Percentiles rank a stretch among this genome's conserved stretches.
phyloP scores from a whole-genome alignment of 2,888 invertebrate genomes.

The Scelioninae gen. 2 region DNA sequence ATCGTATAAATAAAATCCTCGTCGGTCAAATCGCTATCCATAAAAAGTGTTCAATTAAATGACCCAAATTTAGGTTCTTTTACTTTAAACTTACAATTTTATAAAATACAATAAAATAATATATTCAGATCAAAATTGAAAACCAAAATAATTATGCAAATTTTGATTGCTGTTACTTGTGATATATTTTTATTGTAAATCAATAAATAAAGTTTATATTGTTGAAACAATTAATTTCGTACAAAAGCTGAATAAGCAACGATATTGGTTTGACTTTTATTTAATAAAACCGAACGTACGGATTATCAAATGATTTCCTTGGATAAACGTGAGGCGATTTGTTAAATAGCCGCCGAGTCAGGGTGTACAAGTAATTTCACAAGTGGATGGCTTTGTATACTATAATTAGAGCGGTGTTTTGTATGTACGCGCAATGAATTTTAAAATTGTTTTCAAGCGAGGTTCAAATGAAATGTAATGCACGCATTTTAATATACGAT shows the following conservation, averaged over 20 bases:
- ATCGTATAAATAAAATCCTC: too few species aligned
- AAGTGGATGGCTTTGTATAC: slow-evolving; percentile 54
- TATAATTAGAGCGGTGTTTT: slow-evolving; percentile 39
- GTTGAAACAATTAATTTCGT: slow-evolving; percentile 13
- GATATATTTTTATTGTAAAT: slow-evolving; percentile 14
- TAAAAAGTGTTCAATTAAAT: too few species aligned
- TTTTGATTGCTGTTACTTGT: slow-evolving; percentile 19
- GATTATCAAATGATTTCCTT: slow-evolving; percentile 28
- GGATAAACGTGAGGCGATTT: slow-evolving; percentile 3
- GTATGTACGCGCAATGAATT: slow-evolving; percentile 49
- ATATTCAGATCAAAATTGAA: too few species aligned
- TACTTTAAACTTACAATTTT: too few species aligned
- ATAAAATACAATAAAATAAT: too few species aligned
- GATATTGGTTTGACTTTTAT: slow-evolving; percentile 6
- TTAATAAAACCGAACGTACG: not conserved
- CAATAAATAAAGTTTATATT: slow-evolving; percentile 2
- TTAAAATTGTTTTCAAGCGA: slow-evolving; percentile 11
- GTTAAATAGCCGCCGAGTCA: slow-evolving; percentile 17
- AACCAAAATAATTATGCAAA: slow-evolving; percentile 19
- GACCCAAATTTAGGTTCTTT: too few species aligned
- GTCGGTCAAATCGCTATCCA: too few species aligned
- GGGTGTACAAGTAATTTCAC: slow-evolving; percentile 39
- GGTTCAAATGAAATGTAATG: slow-evolving; percentile 17
- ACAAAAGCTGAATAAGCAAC: not conserved
- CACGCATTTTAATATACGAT: slow-evolving; percentile 15